phyloP scores from a whole-genome alignment of 1,140 invertebrate species.

The Euglossa dilemma region DNA sequence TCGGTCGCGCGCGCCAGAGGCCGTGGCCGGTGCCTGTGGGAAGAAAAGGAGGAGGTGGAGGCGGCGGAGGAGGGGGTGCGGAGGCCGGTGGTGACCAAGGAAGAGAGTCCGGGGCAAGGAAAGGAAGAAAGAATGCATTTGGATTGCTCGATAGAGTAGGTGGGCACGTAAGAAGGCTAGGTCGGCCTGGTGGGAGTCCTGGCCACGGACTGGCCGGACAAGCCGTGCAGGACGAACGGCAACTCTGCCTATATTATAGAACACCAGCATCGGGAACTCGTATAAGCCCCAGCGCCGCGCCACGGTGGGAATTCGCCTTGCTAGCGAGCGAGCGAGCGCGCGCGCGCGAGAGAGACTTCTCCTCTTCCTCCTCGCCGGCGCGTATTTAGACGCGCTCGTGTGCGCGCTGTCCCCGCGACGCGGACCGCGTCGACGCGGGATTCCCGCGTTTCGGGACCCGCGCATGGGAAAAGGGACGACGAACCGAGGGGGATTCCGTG shows the following conservation, averaged over 20 bases:
- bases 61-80: constrained; percentile 22
- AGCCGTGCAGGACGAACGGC: constrained; percentile 60
- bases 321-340: constrained; percentile 37
- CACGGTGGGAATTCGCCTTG: constrained; percentile 68
- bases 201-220: constrained; percentile 58
- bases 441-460: constrained; percentile 34
- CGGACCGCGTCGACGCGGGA: not conserved
- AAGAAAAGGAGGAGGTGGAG: constrained; percentile 32
- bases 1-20: constrained; percentile 30
- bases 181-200: constrained; percentile 65
- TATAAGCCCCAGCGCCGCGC: constrained; percentile 51
- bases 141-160: constrained; percentile 73
- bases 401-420: constrained; percentile 3
- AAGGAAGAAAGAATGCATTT: constrained; percentile 70
- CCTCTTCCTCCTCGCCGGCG: not conserved
- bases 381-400: constrained; percentile 36
- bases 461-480: constrained; percentile 24
- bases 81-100: constrained; percentile 43
- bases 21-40: constrained; percentile 15
- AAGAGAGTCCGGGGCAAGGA: constrained; percentile 46
- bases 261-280: constrained; percentile 54
- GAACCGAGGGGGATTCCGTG: not conserved
- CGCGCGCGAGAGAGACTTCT: constrained; percentile 22
- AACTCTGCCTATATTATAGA: constrained; percentile 71
- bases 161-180: constrained; percentile 68